Evolutionary conservation across 2,113 vertebrate species (phyloP).

Genomic region (Ceuthmochares aereus): DNA sequence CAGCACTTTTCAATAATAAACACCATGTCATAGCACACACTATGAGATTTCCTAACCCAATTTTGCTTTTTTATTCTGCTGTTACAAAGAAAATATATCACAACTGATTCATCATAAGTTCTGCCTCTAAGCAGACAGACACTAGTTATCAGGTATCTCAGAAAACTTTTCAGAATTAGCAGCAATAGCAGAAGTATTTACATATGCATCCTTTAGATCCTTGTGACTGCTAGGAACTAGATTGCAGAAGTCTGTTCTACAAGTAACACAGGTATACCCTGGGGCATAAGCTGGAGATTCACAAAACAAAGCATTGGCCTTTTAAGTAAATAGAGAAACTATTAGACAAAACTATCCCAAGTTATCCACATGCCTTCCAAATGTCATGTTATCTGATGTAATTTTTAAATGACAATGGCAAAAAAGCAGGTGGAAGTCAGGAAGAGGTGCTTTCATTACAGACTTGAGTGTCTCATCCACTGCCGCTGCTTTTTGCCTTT

Average conservation of each 20-base stretch:
- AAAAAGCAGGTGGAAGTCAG: neutral
- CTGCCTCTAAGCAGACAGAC: neutral
- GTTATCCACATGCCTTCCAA: neutral
- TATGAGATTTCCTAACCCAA: neutral
- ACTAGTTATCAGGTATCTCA: neutral
- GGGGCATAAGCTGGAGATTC: neutral
- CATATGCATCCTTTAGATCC: neutral
- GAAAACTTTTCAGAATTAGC: neutral
- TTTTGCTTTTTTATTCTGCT: neutral
- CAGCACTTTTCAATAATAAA: neutral
- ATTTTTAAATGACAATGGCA: neutral
- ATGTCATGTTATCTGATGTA: neutral
- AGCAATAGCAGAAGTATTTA: neutral
- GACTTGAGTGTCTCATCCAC: neutral
- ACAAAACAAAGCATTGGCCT: neutral
- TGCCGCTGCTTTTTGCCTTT: neutral
- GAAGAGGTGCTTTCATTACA: neutral
- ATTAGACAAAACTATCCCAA: neutral
- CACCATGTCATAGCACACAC: accelerated
- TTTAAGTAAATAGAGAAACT: neutral
- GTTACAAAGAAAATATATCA: neutral
- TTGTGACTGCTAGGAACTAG: neutral
- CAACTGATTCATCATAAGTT: neutral
- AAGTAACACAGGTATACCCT: neutral
- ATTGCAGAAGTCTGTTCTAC: neutral